These are phyloP conservation scores for Hyperoodon ampullatus DNA, from an alignment of 2,113 vertebrate genomes.

Conservation along the genomic window DNA sequence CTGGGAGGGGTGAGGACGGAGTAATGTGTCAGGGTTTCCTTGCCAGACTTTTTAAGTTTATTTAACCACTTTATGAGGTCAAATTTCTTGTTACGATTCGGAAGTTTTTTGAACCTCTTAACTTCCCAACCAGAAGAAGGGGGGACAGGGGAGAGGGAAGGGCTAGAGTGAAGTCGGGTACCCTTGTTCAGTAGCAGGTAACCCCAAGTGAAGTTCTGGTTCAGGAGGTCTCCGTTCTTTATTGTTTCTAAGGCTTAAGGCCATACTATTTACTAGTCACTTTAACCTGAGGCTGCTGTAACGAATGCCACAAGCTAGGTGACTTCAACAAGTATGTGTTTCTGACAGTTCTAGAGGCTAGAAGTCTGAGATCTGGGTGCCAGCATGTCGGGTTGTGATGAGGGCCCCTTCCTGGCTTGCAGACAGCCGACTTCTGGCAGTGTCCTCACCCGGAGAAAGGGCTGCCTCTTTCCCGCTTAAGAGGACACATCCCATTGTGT, in stretches of 20 bases:
- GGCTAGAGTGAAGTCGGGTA: neutral
- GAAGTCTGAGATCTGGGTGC: neutral
- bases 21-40: neutral
- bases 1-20: neutral
- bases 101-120: slow-evolving; percentile 15
- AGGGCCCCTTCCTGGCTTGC: neutral
- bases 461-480: neutral
- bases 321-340: neutral
- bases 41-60: slow-evolving; percentile 41
- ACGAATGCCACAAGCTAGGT: no score
- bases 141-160: neutral
- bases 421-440: neutral
- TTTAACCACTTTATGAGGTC: slow-evolving; percentile 29
- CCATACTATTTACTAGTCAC: neutral
- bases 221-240: neutral
- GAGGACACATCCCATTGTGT: neutral
- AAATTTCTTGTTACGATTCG: neutral
- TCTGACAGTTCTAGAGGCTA: neutral
- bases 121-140: neutral
- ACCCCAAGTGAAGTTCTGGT: neutral
- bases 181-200: neutral
- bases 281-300: neutral
- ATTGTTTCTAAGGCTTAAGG: neutral
- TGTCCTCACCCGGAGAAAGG: neutral
- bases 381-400: neutral